Base-by-base conservation (phyloP, 1,140 invertebrate genomes). In the Trachymyrmex septentrionalis region DNA sequence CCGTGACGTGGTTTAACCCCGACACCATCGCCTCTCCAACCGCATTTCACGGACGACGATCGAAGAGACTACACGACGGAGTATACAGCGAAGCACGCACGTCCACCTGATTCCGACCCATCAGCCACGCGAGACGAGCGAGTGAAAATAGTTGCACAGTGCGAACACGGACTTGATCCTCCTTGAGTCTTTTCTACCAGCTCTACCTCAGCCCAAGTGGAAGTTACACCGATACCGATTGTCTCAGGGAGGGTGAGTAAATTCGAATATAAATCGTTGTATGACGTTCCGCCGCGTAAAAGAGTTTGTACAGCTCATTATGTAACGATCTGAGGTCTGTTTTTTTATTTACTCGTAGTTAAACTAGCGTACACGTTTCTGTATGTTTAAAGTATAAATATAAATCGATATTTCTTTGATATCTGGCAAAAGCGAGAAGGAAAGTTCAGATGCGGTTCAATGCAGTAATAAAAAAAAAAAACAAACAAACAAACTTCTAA, bases 191-290 rank as follows among this genome's bases (percentile, higher is more conserved):
- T 75, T 38, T 75, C 67, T 16, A 44, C 30, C 3, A 16, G 38
- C 19, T 59, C 14, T 16, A 19, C 34, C 3, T 10, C 80, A 48
- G 59, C 63, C 84, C 86, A 91, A 90, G 91, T 91, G 92, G 90
- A 92, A 91, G 77, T 57, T 76, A 81, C 66, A 73, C 30, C 53
- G 64, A 72, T 57, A 44, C 50, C 87, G 21, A 90, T 92, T 27
- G 88, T 90, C 50, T 88, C 86, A 64, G 66, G 90, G 92, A 92
- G 92, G 92, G 92, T 93, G 69, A 92, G 92, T 88, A 38, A 1
- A 44, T 44, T 57, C 19, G 1, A 2, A 30, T 14, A 3, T 16
- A 1, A 7, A 3, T 3, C 24, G 19, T 30, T 21, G 14, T 30
- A 53, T 3, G 50, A 71, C 48, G 27, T 72, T 24, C 16, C 48